Evolutionary conservation across 2,888 invertebrate species (phyloP), one percentile per base, ranked within the genome.

Genomic region (Polydrusus tereticollis): DNA sequence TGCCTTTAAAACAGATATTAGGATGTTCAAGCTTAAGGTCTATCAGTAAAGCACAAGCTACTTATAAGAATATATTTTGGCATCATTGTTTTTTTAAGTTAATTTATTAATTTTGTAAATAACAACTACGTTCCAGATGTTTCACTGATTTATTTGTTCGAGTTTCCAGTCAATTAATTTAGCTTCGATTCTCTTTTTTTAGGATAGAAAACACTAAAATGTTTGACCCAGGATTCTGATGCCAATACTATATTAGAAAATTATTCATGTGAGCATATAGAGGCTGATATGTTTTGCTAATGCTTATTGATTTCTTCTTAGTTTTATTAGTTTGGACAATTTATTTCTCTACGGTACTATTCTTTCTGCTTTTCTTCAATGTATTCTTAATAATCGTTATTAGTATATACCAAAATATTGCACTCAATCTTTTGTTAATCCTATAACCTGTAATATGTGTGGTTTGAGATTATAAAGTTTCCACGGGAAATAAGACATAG

Each of bases 121-220:
- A 16, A 41, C 41, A 16, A 16, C 41, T n/a, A n/a, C 14, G 16
- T 16, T 41, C 7, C 41, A 41, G 16, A 16, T 16, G 16, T 14
- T 41, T n/a, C n/a, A 16, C n/a, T 41, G 41, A 14, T 2, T 41
- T 36, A 36, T 16, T 2, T 16, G 10, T 20, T 2, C 2, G 10
- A 29, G 26, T 60, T 21, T 23, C 10, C 41, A 14, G 52, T 20
- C 16, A 3, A 16, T 50, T 3, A 5, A 41, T 60, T 18, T 50
- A 43, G 65, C 57, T 36, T 43, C n/a, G 41, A 36, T 57, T 55
- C 21, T 66, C 45, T 43, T 57, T 57, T 69, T 71, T 60, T 50
- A 70, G 70, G 70, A 70, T 59, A 63, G 70, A 70, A 70, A 70
- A 59, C 58, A 62, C 65, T 70, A 70, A 59, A 21, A 47, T 10